A percentile compares a stretch with the other conserved stretches of the same genome.
phyloP scores from a whole-genome alignment of 64 coral and sea anemone species.

The Porites lutea region DNA sequence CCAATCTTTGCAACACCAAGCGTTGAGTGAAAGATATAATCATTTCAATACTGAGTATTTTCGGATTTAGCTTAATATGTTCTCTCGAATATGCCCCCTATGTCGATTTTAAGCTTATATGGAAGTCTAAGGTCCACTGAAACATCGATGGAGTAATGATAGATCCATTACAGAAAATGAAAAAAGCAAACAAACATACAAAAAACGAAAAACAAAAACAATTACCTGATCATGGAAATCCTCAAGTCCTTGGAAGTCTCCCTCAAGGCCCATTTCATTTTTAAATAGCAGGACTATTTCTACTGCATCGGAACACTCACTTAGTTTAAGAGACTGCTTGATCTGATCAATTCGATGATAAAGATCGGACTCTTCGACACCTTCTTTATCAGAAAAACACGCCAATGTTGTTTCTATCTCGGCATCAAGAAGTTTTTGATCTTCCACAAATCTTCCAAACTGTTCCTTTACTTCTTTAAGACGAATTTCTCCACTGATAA shows the following conservation, averaged over 20 bases:
- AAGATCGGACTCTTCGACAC: background rate
- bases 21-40: no score
- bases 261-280: conserved; percentile 43
- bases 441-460: conserved; percentile 45
- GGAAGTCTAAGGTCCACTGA: no score
- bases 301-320: conserved; percentile 38
- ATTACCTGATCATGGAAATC: conserved; percentile 67
- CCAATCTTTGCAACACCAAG: no score
- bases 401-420: background rate
- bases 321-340: conserved; percentile 38
- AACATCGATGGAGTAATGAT: no score
- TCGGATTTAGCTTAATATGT: no score
- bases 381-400: background rate
- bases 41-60: no score
- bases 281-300: conserved; percentile 39
- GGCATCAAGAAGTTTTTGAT: background rate
- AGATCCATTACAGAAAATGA: no score
- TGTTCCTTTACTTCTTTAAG: conserved; percentile 42
- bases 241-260: conserved; percentile 59
- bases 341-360: conserved; percentile 37
- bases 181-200: no score
- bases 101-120: no score
- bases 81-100: no score
- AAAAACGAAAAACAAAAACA: no score
- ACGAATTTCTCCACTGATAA: conserved; percentile 61